Percentiles rank a stretch among this genome's conserved stretches.
These are phyloP conservation scores for Mergus octosetaceus DNA, from an alignment of 2,797 vertebrate genomes.

Conservation along the genomic window DNA sequence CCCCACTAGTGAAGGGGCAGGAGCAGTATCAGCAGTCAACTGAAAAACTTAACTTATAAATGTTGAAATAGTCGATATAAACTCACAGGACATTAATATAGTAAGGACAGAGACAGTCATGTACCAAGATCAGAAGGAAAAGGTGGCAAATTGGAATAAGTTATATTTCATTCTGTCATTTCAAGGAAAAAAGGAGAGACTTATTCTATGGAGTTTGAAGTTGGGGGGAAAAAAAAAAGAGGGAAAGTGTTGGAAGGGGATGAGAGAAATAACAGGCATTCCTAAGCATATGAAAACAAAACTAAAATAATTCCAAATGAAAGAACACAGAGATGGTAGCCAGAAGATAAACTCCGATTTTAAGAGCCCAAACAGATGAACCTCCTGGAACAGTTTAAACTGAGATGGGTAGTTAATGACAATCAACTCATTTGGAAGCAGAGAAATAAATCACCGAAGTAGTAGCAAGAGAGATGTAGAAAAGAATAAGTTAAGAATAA, in stretches of 20 bases:
- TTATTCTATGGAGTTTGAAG: not conserved
- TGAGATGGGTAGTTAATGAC: not conserved
- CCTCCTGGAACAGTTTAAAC: not conserved
- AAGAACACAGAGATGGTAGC: too few species aligned
- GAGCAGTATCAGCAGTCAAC: too few species aligned
- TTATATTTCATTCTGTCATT: not conserved
- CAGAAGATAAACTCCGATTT: not conserved
- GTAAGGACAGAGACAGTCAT: not conserved
- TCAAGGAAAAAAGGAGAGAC: not conserved
- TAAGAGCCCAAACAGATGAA: not conserved
- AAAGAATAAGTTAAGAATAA: not conserved
- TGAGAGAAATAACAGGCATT: not conserved
- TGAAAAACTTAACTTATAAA: not conserved
- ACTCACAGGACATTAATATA: not conserved
- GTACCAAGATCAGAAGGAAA: not conserved
- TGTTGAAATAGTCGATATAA: not conserved
- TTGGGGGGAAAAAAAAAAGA: not conserved
- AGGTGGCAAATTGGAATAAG: not conserved
- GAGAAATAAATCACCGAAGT: not conserved
- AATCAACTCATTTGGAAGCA: not conserved
- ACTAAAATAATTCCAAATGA: not conserved
- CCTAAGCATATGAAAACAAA: not conserved
- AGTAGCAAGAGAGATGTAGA: not conserved
- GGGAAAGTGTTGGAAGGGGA: not conserved
- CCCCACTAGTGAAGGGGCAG: not conserved